Evolutionary conservation across 2,888 invertebrate genomes (phyloP).

Genomic region (Eledona agricola): DNA sequence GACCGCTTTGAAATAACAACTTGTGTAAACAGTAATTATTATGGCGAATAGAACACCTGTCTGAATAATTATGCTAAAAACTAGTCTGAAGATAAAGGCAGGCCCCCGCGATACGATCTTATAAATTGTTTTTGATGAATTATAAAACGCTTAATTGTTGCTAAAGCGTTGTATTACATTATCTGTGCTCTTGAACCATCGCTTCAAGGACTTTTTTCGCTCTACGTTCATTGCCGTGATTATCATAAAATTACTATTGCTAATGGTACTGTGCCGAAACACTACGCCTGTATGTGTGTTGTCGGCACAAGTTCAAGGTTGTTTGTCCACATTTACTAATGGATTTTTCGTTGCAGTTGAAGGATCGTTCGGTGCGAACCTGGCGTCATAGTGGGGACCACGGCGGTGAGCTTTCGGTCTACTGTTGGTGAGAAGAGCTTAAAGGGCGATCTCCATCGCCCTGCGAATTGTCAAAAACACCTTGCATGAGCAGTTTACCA

Average conservation of each 20-base stretch:
- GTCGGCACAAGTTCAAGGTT: conserved; percentile 27
- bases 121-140: too few relatives aligned
- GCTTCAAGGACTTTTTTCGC: conserved; percentile 26
- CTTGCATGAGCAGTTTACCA: conserved; percentile 47
- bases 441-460: conserved; percentile 57
- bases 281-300: background rate
- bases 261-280: conserved; percentile 6
- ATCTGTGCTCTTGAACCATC: conserved; percentile 29
- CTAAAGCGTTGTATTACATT: conserved; percentile 11
- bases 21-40: too few relatives aligned
- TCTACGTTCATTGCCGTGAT: conserved; percentile 11
- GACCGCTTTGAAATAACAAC: too few relatives aligned
- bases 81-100: too few relatives aligned
- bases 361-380: conserved; percentile 77
- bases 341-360: conserved; percentile 68
- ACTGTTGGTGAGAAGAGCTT: conserved; percentile 76
- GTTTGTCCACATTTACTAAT: background rate
- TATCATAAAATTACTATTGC: conserved; percentile 26
- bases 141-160: too few relatives aligned
- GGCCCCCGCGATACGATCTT: too few relatives aligned
- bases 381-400: conserved; percentile 77
- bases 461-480: conserved; percentile 43
- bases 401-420: conserved; percentile 79
- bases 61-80: too few relatives aligned
- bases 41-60: too few relatives aligned